Evolutionary conservation across 2,797 vertebrate species (phyloP), one percentile per base, ranked within the genome.

Genomic region (Malurus leucopterus): DNA sequence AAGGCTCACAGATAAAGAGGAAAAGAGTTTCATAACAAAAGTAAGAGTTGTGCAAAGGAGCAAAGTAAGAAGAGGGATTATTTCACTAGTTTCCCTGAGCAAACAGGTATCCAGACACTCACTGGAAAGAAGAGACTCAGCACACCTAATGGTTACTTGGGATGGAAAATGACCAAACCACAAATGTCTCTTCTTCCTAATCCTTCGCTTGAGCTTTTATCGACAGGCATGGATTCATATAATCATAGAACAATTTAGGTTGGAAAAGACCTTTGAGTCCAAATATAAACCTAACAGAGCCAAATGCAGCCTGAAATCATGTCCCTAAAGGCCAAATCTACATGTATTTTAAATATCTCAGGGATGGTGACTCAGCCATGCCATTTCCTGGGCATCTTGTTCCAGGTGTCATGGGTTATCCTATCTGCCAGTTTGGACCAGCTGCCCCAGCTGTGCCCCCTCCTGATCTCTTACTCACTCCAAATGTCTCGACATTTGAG

Each of bases 31-130:
- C 44, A 72, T 19, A 67, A 30, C 11, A 58, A 69, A 68, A 59
- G 16, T 16, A 67, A 40, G 40, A 40, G 8, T 10, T n/a, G 21
- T 2, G 1, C 1, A 47, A 1, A 0, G 0, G 3, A 79, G 6
- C 4, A 49, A 41, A 75, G 64, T 1, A 29, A 36, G 43, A 51
- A 32, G 12, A 53, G 9, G 22, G 34, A 53, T 59, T 58, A 18
- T 26, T 57, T 78, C 8, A 50, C 21, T 36, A 2, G 9, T 80
- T 68, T 19, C 19, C 8, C 11, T 26, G 11, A 13, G 2, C 38
- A 84, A 38, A 24, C 8, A 51, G 30, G 36, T 78, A 26, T 50
- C 13, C 41, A 82, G n/a, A 12, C 9, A 55, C 6, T 46, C n/a
- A 10, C 2, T 53, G 34, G 8, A 46, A 85, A 69, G 40, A 43